These are phyloP conservation scores for Octodonta nipae DNA, from an alignment of 2,888 invertebrate species.

Conservation along the genomic window DNA sequence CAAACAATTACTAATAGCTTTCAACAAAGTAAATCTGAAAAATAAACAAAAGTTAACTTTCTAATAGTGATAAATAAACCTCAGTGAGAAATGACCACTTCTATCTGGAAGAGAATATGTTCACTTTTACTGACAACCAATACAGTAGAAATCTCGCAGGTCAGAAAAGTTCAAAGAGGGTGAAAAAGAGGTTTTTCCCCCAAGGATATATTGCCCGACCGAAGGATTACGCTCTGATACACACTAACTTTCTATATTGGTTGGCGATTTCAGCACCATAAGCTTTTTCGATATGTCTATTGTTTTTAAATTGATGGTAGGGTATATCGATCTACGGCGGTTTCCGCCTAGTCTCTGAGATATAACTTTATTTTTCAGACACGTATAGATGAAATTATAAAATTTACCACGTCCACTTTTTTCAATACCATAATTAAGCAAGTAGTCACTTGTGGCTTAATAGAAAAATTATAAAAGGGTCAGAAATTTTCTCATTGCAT, in stretches of 20 bases:
- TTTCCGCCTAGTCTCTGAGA: too few relatives aligned
- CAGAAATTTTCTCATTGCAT: too few relatives aligned
- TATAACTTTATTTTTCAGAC: too few relatives aligned
- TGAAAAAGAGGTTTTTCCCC: constrained; percentile 15
- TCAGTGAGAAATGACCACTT: neutral
- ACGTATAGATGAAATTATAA: constrained; percentile 2
- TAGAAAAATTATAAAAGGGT: too few relatives aligned
- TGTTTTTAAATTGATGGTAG: constrained; percentile 24
- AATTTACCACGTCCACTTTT: too few relatives aligned
- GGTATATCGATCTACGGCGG: neutral
- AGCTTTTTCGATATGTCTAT: constrained; percentile 19
- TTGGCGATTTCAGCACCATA: constrained; percentile 18
- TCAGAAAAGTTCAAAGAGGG: constrained; percentile 19
- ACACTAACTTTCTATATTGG: constrained; percentile 26
- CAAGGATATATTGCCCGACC: constrained; percentile 16
- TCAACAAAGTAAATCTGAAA: too few relatives aligned
- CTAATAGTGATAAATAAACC: neutral
- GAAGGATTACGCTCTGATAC: constrained; percentile 26
- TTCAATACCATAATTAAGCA: too few relatives aligned
- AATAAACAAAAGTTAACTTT: constrained; percentile 1
- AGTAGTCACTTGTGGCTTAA: too few relatives aligned
- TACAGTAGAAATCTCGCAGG: constrained; percentile 17
- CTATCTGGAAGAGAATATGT: constrained; percentile 11
- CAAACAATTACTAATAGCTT: too few relatives aligned
- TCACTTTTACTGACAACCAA: constrained; percentile 11